Percentiles rank a stretch among this genome's conserved stretches.
Conservation (phyloP, 2,113 vertebrate genomes). For the Pardalotus punctatus region DNA sequence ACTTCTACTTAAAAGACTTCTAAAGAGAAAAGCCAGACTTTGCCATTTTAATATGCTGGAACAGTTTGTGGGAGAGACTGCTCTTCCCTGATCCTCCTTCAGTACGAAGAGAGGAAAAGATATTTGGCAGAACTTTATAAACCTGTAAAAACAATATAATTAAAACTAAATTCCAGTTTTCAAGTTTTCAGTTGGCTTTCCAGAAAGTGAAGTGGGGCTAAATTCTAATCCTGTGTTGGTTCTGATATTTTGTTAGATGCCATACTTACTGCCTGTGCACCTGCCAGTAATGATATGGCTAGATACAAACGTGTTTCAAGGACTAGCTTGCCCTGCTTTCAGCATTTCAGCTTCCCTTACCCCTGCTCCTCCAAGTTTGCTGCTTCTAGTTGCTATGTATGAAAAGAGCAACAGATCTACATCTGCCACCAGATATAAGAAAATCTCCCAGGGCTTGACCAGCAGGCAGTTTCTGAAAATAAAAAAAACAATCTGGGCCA, state of each 20-base stretch:
- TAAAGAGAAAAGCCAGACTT: slow-evolving; percentile 15
- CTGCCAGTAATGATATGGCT: background rate
- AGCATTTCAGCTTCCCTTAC: background rate
- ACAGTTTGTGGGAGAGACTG: background rate
- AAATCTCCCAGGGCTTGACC: background rate
- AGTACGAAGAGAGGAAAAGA: background rate
- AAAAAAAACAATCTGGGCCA: background rate
- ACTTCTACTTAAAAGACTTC: background rate
- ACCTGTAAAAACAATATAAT: background rate
- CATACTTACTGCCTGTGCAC: background rate
- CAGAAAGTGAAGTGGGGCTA: background rate
- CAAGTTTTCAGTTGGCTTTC: background rate
- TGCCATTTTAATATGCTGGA: slow-evolving; percentile 2
- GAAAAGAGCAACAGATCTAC: background rate
- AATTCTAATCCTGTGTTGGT: background rate
- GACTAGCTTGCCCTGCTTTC: background rate
- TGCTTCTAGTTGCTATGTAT: background rate
- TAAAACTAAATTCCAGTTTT: background rate
- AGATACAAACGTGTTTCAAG: background rate
- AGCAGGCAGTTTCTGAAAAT: background rate
- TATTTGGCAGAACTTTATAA: background rate
- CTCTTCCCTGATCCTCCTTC: background rate
- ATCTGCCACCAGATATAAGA: background rate
- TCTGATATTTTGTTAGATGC: background rate
- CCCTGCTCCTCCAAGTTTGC: background rate